Evolutionary conservation across 2,797 vertebrate species (phyloP).

Genomic region (Iguana delicatissima): DNA sequence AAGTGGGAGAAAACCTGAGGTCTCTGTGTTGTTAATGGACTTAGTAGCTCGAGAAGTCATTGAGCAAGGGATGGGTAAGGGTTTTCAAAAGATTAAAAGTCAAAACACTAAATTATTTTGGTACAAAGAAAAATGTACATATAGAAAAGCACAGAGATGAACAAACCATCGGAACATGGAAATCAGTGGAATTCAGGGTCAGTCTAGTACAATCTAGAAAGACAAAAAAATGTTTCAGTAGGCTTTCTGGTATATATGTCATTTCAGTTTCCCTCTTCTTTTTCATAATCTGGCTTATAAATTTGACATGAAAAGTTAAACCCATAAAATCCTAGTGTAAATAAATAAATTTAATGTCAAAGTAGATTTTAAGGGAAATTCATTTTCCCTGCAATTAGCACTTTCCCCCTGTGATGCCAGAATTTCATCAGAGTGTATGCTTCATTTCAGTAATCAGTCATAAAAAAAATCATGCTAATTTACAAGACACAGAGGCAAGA

Average conservation of each 20-base stretch:
- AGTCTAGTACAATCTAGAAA: background rate
- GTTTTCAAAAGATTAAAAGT: conserved; percentile 40
- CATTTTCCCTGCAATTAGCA: no score
- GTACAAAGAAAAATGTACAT: conserved; percentile 33
- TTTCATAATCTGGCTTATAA: background rate
- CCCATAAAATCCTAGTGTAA: background rate
- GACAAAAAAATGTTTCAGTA: background rate
- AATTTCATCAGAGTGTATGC: no score
- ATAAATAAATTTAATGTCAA: background rate
- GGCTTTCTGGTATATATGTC: background rate
- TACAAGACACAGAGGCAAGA: no score
- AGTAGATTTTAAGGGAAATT: no score
- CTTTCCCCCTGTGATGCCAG: no score
- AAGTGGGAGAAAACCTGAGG: background rate
- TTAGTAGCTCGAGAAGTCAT: conserved; percentile 60
- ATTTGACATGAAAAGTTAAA: conserved; percentile 14
- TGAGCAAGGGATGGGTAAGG: background rate
- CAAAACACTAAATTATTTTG: background rate
- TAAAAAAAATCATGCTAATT: no score
- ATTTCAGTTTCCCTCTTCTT: background rate
- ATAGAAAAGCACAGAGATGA: conserved; percentile 17
- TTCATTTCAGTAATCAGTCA: no score
- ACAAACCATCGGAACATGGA: background rate
- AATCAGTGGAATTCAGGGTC: background rate
- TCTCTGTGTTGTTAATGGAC: conserved; percentile 19